Evolutionary conservation across 2,113 vertebrate genomes (phyloP).

Genomic region (Glaucomys volans): DNA sequence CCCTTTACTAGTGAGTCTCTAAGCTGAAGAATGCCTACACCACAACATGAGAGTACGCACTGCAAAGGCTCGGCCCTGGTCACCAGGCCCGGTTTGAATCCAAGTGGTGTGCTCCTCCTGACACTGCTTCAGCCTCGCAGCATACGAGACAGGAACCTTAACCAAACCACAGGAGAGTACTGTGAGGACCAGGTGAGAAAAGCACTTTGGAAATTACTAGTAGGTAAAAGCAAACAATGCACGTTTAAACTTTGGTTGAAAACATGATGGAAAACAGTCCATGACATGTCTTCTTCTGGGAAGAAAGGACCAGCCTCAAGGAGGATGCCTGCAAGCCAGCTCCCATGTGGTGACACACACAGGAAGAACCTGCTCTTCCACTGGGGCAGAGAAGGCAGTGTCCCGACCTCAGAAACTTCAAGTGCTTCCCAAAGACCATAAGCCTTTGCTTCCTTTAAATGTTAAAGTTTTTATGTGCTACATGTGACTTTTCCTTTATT

Average conservation of each 20-base stretch:
- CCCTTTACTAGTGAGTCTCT: neutral
- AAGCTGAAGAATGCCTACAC: neutral
- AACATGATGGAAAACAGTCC: neutral
- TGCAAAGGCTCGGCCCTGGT: neutral
- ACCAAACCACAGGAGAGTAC: neutral
- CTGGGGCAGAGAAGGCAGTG: neutral
- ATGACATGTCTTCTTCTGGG: neutral
- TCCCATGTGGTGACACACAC: neutral
- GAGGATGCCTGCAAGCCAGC: neutral
- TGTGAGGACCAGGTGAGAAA: neutral
- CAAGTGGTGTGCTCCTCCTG: neutral
- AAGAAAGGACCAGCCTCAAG: neutral
- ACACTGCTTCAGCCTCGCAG: neutral
- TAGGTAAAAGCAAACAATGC: neutral
- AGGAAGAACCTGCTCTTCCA: neutral
- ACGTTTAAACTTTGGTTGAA: neutral
- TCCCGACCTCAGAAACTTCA: neutral
- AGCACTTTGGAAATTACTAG: neutral
- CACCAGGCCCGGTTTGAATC: neutral
- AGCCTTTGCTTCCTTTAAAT: neutral
- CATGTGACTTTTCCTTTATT: neutral
- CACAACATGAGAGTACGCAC: neutral
- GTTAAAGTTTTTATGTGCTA: neutral
- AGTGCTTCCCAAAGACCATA: neutral
- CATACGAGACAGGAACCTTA: neutral